These are phyloP conservation scores for Anisognathus igniventris DNA, from an alignment of 2,797 vertebrate species.

Conservation along the genomic window DNA sequence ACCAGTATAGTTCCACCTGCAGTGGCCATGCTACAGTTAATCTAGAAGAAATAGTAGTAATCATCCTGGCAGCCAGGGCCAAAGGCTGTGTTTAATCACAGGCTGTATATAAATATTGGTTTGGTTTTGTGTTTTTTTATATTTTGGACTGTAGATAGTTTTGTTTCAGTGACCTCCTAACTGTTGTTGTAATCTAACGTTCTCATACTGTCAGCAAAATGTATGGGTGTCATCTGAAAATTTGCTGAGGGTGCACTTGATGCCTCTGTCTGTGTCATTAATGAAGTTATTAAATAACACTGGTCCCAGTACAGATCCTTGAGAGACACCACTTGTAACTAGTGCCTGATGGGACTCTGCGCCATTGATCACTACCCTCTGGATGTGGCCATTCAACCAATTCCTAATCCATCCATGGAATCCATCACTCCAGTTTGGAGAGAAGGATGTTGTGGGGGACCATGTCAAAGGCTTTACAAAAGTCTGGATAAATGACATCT, in stretches of 20 bases:
- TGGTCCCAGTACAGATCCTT: background rate
- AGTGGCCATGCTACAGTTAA: background rate
- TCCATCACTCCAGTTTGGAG: background rate
- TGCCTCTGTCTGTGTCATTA: background rate
- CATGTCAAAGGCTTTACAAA: background rate
- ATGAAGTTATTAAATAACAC: background rate
- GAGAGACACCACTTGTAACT: background rate
- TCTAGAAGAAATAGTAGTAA: background rate
- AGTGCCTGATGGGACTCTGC: background rate
- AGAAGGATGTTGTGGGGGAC: background rate
- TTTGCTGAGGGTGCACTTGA: background rate
- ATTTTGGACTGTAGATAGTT: background rate
- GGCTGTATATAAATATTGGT: background rate
- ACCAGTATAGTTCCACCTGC: background rate
- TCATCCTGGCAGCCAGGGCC: background rate
- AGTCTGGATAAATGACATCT: background rate
- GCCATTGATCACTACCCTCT: background rate
- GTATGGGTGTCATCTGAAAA: background rate
- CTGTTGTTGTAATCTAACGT: background rate
- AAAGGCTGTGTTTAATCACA: background rate
- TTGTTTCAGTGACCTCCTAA: background rate
- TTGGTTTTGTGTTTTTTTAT: background rate
- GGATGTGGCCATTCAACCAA: background rate
- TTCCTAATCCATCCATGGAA: background rate
- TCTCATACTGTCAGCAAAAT: background rate